These are phyloP conservation scores for Labia minor DNA, from an alignment of 2,888 invertebrate genomes.

Conservation along the genomic window DNA sequence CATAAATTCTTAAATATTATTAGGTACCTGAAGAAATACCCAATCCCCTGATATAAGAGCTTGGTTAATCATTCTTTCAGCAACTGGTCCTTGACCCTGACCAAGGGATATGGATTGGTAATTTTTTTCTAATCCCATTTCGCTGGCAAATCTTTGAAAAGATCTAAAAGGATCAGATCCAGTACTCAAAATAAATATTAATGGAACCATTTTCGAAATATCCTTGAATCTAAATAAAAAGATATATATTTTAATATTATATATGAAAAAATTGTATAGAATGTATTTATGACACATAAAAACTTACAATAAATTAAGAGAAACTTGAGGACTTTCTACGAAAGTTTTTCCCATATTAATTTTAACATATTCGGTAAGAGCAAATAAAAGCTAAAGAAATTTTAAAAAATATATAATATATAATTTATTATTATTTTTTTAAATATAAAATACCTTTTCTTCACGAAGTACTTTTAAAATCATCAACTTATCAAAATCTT, in stretches of 20 bases:
- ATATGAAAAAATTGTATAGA: no score
- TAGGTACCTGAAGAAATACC: conserved; percentile 71
- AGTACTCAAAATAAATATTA: conserved; percentile 76
- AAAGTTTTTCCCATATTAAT: conserved; percentile 64
- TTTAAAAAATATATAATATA: conserved; percentile 18
- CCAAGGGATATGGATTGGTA: conserved; percentile 78
- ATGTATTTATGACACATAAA: no score
- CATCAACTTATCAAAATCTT: conserved; percentile 69
- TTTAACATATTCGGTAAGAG: conserved; percentile 68
- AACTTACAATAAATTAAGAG: conserved; percentile 51
- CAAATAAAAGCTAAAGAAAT: conserved; percentile 51
- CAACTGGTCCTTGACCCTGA: conserved; percentile 81
- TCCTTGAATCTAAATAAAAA: conserved; percentile 51
- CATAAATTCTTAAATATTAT: no score
- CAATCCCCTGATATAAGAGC: conserved; percentile 69
- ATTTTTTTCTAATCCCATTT: conserved; percentile 57
- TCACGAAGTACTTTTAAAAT: conserved; percentile 64
- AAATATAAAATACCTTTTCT: conserved; percentile 37
- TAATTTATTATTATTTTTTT: background rate
- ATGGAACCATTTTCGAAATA: conserved; percentile 58
- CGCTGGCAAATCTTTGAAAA: conserved; percentile 68
- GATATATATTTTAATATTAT: no score
- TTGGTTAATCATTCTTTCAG: conserved; percentile 63
- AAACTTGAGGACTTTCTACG: conserved; percentile 69
- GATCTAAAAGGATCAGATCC: conserved; percentile 81